These are phyloP conservation scores for Allygus modestus DNA, from an alignment of 2,888 invertebrate genomes.

Conservation along the genomic window DNA sequence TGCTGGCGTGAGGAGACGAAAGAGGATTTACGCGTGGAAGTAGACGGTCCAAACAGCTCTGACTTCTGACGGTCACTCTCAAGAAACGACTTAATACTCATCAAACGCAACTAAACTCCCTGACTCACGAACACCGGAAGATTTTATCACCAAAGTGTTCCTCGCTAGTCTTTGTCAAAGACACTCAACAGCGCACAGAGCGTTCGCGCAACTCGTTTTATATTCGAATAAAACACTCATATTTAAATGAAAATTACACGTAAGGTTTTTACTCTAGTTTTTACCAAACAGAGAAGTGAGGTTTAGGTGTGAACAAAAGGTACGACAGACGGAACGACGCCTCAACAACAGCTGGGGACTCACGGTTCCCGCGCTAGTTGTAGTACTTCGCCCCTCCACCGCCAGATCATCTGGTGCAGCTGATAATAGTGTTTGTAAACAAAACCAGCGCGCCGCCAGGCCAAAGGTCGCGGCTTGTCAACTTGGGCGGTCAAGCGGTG, in stretches of 20 bases:
- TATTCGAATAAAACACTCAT: neutral
- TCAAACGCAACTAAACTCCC: neutral
- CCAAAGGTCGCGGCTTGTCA: slow-evolving; percentile 3
- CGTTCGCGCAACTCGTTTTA: neutral
- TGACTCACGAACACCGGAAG: neutral
- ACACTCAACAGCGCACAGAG: neutral
- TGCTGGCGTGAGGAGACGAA: slow-evolving; percentile 42
- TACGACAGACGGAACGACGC: neutral
- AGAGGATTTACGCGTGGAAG: neutral
- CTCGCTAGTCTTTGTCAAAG: neutral
- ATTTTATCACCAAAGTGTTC: neutral
- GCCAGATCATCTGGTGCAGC: neutral
- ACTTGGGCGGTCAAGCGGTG: neutral
- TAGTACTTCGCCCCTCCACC: slow-evolving; percentile 40
- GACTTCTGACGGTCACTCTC: neutral
- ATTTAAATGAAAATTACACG: neutral
- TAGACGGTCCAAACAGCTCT: neutral
- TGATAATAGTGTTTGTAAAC: slow-evolving; percentile 43
- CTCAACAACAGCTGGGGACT: neutral
- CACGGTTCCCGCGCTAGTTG: slow-evolving; percentile 12
- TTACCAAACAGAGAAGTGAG: neutral
- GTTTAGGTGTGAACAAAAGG: neutral
- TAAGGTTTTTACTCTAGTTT: neutral
- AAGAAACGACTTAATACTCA: neutral
- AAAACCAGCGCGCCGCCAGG: neutral